Evolutionary conservation across 2,888 invertebrate species (phyloP).

Genomic region (Rhingia campestris): DNA sequence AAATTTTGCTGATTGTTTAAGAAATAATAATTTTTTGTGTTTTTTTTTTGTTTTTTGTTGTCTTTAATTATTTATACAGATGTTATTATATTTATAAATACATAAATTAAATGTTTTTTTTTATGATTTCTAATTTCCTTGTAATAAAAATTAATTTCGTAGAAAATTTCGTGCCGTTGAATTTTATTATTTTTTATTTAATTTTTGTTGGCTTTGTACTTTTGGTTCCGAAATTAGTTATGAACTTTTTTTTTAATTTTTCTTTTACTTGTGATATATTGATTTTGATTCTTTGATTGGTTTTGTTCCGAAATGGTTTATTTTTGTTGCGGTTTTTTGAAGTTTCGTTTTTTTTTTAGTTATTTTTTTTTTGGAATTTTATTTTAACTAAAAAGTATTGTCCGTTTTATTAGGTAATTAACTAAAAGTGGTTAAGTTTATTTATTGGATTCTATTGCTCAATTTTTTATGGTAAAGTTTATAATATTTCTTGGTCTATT

Average conservation of each 20-base stretch:
- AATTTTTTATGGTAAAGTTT: conserved; percentile 67
- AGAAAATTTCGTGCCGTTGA: conserved; percentile 69
- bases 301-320: conserved; percentile 32
- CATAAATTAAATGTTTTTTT: conserved; percentile 20
- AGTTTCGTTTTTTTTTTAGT: conserved; percentile 28
- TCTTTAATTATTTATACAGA: conserved; percentile 18
- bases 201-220: conserved; percentile 67
- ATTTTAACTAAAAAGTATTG: conserved; percentile 68
- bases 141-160: conserved; percentile 64
- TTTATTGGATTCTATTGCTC: conserved; percentile 73
- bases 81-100: conserved; percentile 41
- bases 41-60: not conserved
- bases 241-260: conserved; percentile 50
- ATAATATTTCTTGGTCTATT: conserved; percentile 74
- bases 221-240: conserved; percentile 71
- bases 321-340: conserved; percentile 35
- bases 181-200: conserved; percentile 40
- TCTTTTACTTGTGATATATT: conserved; percentile 68
- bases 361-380: conserved; percentile 37
- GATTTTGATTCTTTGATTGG: conserved; percentile 68
- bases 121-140: conserved; percentile 70
- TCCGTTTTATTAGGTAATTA: conserved; percentile 80
- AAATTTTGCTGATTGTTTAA: conserved; percentile 16
- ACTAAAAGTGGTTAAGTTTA: conserved; percentile 80
- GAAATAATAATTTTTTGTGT: conserved; percentile 7